Conservation (phyloP, 2,888 invertebrate genomes). For the Julus scanicus region DNA sequence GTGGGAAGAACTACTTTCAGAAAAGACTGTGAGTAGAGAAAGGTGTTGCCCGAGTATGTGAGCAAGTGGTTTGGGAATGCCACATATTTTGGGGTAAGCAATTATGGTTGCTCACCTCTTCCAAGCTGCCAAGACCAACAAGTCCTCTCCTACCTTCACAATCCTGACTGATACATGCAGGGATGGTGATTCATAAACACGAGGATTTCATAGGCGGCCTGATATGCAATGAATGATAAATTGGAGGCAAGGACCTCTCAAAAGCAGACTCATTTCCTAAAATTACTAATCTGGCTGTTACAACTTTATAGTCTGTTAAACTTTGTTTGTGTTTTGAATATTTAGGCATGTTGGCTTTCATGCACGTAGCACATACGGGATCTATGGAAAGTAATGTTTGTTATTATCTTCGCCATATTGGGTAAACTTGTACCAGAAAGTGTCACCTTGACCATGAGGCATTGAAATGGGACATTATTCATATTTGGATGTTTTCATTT, state of each 20-base stretch:
- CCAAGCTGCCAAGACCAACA: not conserved
- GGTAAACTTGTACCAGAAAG: not conserved
- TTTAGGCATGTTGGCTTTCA: not conserved
- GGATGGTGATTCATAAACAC: constrained; percentile 14
- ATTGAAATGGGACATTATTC: not conserved
- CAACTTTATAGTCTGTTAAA: not conserved
- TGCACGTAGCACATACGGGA: not conserved
- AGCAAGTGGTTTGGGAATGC: constrained; percentile 39
- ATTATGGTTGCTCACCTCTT: constrained; percentile 30
- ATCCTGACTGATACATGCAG: constrained; percentile 9
- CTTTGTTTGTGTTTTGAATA: constrained; percentile 30
- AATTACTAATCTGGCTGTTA: constrained; percentile 30
- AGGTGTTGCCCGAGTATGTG: constrained; percentile 28
- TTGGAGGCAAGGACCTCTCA: constrained; percentile 21
- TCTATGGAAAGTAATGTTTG: not conserved
- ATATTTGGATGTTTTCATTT: not conserved
- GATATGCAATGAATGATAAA: constrained; percentile 30
- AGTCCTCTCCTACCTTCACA: not conserved
- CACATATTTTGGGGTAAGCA: constrained; percentile 6
- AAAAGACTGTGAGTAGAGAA: not conserved
- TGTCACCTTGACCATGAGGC: not conserved
- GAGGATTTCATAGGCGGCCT: constrained; percentile 20
- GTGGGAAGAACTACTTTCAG: not conserved
- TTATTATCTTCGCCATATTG: not conserved
- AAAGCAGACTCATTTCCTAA: constrained; percentile 41